Conservation (phyloP, 2,113 vertebrate species). For the Turnix velox region DNA sequence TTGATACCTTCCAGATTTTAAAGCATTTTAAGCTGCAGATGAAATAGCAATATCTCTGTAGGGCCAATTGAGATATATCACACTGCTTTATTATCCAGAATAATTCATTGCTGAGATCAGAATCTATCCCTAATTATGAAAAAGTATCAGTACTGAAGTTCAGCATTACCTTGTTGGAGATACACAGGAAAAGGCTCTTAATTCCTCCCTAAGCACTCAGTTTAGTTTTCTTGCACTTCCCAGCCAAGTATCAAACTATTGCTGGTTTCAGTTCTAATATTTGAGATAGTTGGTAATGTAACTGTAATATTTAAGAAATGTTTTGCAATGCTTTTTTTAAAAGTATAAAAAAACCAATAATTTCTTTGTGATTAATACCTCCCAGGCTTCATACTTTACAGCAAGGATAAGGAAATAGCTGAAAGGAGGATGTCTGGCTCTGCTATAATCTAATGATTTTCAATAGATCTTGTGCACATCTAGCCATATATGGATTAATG, state of each 20-base stretch:
- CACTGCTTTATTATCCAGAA: not conserved
- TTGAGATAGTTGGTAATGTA: not conserved
- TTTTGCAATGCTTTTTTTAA: not conserved
- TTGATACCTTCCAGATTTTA: not conserved
- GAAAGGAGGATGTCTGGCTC: not conserved
- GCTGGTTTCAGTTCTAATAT: not conserved
- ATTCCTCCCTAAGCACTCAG: not conserved
- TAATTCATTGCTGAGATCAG: not conserved
- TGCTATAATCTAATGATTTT: not conserved
- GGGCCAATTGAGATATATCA: not conserved
- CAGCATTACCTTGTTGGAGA: not conserved
- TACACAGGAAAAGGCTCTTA: not conserved
- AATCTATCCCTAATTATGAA: not conserved
- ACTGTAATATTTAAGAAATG: not conserved
- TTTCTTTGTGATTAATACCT: not conserved
- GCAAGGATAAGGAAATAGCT: not conserved
- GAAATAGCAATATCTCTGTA: not conserved
- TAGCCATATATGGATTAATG: not conserved
- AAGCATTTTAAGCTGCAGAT: not conserved
- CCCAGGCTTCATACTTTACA: not conserved
- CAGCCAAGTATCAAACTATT: not conserved
- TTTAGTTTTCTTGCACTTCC: not conserved
- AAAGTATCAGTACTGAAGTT: not conserved
- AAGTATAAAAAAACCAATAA: not conserved
- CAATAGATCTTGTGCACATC: not conserved